These are phyloP conservation scores for Myotis davidii DNA, from an alignment of 2,113 vertebrate genomes.

Conservation along the genomic window DNA sequence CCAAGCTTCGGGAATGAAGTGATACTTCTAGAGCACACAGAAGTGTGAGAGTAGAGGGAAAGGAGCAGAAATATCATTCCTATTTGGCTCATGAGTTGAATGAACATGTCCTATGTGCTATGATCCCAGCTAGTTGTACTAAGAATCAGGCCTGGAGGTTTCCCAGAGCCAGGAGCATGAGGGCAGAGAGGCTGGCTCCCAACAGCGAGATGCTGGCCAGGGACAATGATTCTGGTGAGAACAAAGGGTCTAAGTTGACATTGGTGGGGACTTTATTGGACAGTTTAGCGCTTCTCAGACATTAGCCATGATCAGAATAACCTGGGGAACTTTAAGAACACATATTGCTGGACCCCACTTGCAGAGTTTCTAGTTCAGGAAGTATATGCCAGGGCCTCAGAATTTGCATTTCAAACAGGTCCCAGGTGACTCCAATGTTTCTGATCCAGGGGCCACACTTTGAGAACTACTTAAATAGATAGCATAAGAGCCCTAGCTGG, in stretches of 20 bases:
- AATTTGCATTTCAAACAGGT: neutral
- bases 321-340: neutral
- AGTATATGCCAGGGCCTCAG: neutral
- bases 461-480: neutral
- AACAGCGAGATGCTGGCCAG: fast-evolving
- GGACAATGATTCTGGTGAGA: neutral
- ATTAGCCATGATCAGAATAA: neutral
- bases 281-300: neutral
- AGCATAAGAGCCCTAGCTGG: too few relatives aligned
- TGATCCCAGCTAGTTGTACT: neutral
- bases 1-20: neutral
- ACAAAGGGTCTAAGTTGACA: neutral
- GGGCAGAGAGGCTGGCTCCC: neutral
- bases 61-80: neutral
- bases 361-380: neutral
- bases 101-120: too few relatives aligned
- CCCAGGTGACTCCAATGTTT: neutral
- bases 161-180: neutral
- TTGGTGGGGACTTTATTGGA: neutral
- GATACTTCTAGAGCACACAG: neutral
- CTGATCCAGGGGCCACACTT: neutral
- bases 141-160: neutral
- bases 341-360: neutral
- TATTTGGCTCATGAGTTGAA: neutral
- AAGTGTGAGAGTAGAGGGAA: neutral